Evolutionary conservation across 2,888 invertebrate species (phyloP), one percentile per base, ranked within the genome.

Genomic region (Urechis unicinctus): DNA sequence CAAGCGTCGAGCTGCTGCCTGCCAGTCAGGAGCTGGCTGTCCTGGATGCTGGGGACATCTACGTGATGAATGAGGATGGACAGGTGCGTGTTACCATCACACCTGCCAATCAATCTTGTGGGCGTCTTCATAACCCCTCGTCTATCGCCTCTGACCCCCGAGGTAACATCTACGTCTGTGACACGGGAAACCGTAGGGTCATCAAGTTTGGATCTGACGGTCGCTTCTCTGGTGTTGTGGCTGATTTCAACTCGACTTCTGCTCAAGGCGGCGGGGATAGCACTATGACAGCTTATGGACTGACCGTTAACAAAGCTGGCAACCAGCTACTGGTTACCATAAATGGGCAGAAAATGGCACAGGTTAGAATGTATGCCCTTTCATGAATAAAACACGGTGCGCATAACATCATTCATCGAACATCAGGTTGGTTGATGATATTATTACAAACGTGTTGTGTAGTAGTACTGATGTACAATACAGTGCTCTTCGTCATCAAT

Each of bases 201-300:
- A 52, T 61, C 22, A 47, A 48, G 28, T 59, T 61, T 43, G 48
- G 53, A 1, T 5, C 50, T 24, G 30, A 41, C 24, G 61, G 61
- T 2, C 36, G 17, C 1, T 59, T 49, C 47, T 44, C 52, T 1
- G 21, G 49, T 4, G 53, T 48, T 28, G 24, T 59, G 22, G 42
- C 59, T 25, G 42, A 53, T 31, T 61, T 52, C 36, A 31, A 36
- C 0, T 31, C 25, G 24, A 44, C 24, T 13, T 22, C 45, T 45
- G 5, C 46, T 3, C 4, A 4, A 4, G n/a, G n/a, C 4, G 28
- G 29, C 2, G 31, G 25, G 21, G 52, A 24, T 3, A 36, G 24
- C 6, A 26, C 42, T 46, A 17, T 58, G 3, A 26, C 50, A 17
- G 41, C 52, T 3, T 25, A 28, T 26, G 57, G 53, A 13, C 21